Conservation (phyloP, 2,888 invertebrate genomes). For the Bombylius discolor region DNA sequence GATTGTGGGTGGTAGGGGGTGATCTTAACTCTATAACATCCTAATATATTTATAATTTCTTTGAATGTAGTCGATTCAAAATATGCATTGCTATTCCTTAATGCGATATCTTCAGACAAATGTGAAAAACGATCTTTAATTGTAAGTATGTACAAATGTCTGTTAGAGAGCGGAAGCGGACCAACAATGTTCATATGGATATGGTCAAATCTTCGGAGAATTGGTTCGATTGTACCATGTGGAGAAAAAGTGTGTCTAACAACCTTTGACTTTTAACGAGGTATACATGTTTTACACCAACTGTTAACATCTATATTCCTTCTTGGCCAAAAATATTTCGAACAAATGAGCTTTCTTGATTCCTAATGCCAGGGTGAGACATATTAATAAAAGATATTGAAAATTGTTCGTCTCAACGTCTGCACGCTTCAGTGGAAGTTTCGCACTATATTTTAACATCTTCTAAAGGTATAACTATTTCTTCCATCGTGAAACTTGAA, state of each 20-base stretch:
- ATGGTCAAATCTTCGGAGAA: not conserved
- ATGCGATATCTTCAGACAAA: no score
- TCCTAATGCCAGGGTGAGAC: no score
- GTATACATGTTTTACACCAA: no score
- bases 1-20: no score
- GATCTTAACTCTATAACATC: no score
- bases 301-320: no score
- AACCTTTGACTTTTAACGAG: no score
- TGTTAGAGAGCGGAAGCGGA: not conserved
- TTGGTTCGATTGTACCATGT: not conserved
- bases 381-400: not conserved
- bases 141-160: no score
- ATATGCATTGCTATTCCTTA: not conserved
- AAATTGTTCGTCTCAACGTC: not conserved
- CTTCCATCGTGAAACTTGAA: not conserved
- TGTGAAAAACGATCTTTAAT: no score
- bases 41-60: constrained; percentile 2
- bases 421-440: not conserved
- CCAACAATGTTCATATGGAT: not conserved
- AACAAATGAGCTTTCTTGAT: no score
- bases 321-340: no score
- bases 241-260: no score
- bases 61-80: constrained; percentile 19
- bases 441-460: not conserved
- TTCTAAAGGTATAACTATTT: not conserved